phyloP scores from a whole-genome alignment of 2,797 vertebrate genomes.

The Tokudaia muenninki region DNA sequence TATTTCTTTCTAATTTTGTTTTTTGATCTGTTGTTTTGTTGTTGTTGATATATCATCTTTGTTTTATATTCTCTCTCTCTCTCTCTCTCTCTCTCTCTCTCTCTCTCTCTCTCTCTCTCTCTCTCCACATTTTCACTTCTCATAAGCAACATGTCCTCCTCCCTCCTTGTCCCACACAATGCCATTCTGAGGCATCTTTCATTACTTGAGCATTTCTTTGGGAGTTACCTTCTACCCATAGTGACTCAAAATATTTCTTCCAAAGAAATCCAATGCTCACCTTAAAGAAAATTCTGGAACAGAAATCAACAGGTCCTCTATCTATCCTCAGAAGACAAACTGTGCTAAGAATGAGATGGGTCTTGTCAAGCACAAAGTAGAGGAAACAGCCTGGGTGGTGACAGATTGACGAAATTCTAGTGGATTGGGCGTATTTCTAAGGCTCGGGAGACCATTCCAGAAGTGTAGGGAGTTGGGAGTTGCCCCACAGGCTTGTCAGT shows the following conservation, averaged over 20 bases:
- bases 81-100: not conserved
- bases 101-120: not conserved
- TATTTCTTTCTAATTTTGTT: not conserved
- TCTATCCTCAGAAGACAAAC: not conserved
- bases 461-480: slow-evolving; percentile 75
- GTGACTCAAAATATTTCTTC: slow-evolving; percentile 66
- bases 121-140: not conserved
- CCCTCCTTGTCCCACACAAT: not conserved
- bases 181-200: not conserved
- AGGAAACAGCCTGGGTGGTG: slow-evolving; percentile 26
- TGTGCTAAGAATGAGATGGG: not conserved
- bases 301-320: not conserved
- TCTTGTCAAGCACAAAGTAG: not conserved
- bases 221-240: not conserved
- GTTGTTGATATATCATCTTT: not conserved
- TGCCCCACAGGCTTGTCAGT: slow-evolving; percentile 1
- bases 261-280: slow-evolving; percentile 1
- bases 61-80: not conserved
- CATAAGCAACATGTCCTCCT: not conserved
- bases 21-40: not conserved
- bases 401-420: slow-evolving; percentile 39
- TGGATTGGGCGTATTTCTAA: slow-evolving; percentile 43
- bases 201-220: not conserved
- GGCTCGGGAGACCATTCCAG: slow-evolving; percentile 70
- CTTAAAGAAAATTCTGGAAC: not conserved